phyloP scores from a whole-genome alignment of 2,113 vertebrate species.

The Osmerus mordax region DNA sequence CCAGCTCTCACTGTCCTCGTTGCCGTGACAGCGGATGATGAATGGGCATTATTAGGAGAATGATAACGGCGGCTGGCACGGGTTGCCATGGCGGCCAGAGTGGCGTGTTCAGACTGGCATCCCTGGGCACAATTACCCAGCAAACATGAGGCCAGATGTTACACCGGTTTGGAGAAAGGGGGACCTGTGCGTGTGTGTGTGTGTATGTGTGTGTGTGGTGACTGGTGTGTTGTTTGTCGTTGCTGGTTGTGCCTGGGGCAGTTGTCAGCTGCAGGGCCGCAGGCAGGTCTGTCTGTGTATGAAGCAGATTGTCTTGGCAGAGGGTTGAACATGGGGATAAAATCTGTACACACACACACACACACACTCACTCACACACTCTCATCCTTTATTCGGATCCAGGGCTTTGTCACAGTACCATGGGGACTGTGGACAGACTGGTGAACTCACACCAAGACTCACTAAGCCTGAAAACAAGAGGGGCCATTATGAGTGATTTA shows the following conservation, averaged over 20 bases:
- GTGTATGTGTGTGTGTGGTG: conserved; percentile 41
- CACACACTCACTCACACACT: conserved; percentile 25
- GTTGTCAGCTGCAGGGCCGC: conserved; percentile 36
- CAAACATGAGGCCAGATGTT: conserved; percentile 69
- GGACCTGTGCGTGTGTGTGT: conserved; percentile 32
- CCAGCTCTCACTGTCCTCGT: conserved; percentile 6
- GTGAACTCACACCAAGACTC: conserved; percentile 22
- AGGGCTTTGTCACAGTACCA: conserved; percentile 17
- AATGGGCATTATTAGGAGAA: conserved; percentile 67
- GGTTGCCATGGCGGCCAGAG: conserved; percentile 34
- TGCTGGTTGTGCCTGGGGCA: conserved; percentile 17
- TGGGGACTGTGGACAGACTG: conserved; percentile 13
- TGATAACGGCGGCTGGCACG: conserved; percentile 58
- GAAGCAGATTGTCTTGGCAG: conserved; percentile 62
- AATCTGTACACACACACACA: conserved; percentile 20
- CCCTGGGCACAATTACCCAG: conserved; percentile 63
- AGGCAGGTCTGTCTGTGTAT: conserved; percentile 25
- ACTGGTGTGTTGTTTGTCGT: conserved; percentile 27
- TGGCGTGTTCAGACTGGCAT: conserved; percentile 46
- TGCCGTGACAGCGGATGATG: conserved; percentile 70
- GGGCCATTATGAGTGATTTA: neutral
- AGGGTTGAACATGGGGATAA: conserved; percentile 18
- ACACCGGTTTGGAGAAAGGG: conserved; percentile 36
- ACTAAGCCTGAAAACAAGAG: neutral
- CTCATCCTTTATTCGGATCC: conserved; percentile 28